Evolutionary conservation across 1,140 invertebrate genomes (phyloP), one percentile per base, ranked within the genome.

Genomic region (Bombus fervidus): DNA sequence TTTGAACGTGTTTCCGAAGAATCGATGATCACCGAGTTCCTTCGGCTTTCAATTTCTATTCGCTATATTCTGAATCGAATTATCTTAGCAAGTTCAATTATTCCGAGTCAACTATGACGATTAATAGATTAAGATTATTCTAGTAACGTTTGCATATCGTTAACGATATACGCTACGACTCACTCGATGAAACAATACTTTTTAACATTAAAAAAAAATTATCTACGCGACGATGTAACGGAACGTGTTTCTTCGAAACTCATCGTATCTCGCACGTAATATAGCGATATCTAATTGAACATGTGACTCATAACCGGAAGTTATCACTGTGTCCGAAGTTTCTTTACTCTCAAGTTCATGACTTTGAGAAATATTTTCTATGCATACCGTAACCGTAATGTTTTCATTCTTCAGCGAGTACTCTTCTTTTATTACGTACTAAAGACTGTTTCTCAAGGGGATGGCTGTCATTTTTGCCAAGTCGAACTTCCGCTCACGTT

Each of bases 401-500:
- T 31, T 31, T 43, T 18, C n/a, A 73, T 22, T 43, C 37, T 10
- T 10, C 13, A 2, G 13, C 28, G 15, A 34, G 39, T 10, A 8
- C 25, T 74, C 73, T 34, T 75, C 47, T 57, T 37, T 28, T 25
- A 10, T 75, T 75, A 74, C n/a, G 18, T 18, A 22, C 8, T 12
- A 53, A 34, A 37, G 74, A 8, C 25, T 10, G n/a, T 37, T 57
- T 31, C 22, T 37, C 74, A 75, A 75, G 53, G 74, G 34, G 34
- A 28, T 15, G 74, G 22, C 13, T n/a, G 31, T 59, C 13, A 59
- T 39, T 59, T 76, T 76, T 76, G 47, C 74, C 41, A 25, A 74
- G 43, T 74, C 73, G 37, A 75, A 75, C 31, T 76, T 76, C 74
- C 53, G 47, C 53, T 76, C 34, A 41, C 41, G 47, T 59, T 76